Evolutionary conservation across 2,888 invertebrate species (phyloP), one percentile per base, ranked within the genome.

Genomic region (Empis livida): DNA sequence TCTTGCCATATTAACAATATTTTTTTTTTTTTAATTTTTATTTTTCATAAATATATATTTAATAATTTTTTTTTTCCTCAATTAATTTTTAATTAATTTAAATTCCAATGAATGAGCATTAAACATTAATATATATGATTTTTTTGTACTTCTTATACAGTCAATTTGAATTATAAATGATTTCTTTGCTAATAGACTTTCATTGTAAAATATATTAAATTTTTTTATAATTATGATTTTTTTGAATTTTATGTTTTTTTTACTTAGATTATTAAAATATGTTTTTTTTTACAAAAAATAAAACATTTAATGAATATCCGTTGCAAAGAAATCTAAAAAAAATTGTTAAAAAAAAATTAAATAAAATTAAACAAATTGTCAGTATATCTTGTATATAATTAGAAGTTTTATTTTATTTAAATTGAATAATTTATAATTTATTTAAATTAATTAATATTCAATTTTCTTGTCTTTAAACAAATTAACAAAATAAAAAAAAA

Each of bases 1-100:
- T 66, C 65, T 65, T 65, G 65, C 65, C 65, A 65, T 66, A 66
- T 65, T 65, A 65, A 66, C 65, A 62, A 60, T 57, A 32, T 46
- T 49, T 31, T 27, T 16, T 17, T 13, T 32, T 46, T 42, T 46
- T n/a, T 40, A 46, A 46, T 46, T 20, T 30, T 38, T 46, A 38
- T 8, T n/a, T n/a, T 15, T 38, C 9, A 51, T 32, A 48, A n/a
- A n/a, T n/a, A n/a, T n/a, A n/a, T n/a, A n/a, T n/a, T n/a, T n/a
- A n/a, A n/a, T 42, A 42, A 44, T n/a, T n/a, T n/a, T n/a, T n/a
- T 38, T 47, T 44, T 42, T 43, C 39, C 40, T 42, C 23, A 27
- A 15, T 44, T 45, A 41, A 43, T 43, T 39, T 41, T 17, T 15
- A 14, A 16, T 38, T n/a, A 16, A 38, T 14, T 14, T n/a, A 15